Percentiles rank a stretch among this genome's conserved stretches.
These are phyloP conservation scores for Pyrocoelia pectoralis DNA, from an alignment of 2,888 invertebrate genomes.

Conservation along the genomic window DNA sequence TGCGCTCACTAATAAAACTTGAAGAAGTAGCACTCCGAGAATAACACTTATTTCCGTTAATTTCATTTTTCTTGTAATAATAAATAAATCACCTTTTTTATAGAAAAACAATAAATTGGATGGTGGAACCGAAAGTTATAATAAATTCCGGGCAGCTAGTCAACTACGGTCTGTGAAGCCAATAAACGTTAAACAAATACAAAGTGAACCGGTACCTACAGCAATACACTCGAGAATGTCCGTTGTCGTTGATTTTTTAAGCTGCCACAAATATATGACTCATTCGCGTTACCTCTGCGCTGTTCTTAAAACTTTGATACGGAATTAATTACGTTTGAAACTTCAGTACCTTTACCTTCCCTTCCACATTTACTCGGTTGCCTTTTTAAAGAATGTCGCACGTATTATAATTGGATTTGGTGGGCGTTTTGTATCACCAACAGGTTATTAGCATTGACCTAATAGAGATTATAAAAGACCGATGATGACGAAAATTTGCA, in stretches of 20 bases:
- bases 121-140: no score
- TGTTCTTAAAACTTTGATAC: constrained; percentile 12
- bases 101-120: no score
- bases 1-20: background rate
- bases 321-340: background rate
- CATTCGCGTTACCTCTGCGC: constrained; percentile 13
- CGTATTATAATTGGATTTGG: background rate
- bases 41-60: background rate
- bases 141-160: background rate
- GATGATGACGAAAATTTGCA: background rate
- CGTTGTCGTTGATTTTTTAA: constrained; percentile 15
- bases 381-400: background rate
- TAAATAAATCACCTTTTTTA: no score
- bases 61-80: no score
- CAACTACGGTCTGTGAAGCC: background rate
- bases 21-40: background rate
- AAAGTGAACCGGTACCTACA: constrained; percentile 9
- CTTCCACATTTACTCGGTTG: no score
- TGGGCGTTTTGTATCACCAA: constrained; percentile 4
- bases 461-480: background rate
- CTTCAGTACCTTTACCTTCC: no score
- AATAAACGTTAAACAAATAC: constrained; percentile 11
- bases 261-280: constrained; percentile 10
- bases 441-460: constrained; percentile 7
- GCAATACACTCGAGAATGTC: constrained; percentile 13